Conservation (phyloP, 1,140 invertebrate species). For the Sitophilus oryzae region DNA sequence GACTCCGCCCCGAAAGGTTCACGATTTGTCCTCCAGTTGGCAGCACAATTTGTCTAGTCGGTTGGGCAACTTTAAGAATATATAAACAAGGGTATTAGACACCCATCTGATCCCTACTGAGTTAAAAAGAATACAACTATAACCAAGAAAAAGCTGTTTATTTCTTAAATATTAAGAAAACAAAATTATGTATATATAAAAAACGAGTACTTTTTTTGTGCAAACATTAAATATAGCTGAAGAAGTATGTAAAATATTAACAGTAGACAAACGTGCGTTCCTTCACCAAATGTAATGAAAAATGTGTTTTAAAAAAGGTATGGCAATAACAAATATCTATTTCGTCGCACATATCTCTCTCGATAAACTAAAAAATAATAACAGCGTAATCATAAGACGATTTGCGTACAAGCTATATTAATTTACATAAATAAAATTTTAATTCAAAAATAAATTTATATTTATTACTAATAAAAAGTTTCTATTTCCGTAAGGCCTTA, state of each 20-base stretch:
- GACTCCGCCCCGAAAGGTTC: too few relatives aligned
- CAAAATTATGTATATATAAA: constrained; percentile 30
- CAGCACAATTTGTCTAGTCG: too few relatives aligned
- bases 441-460: constrained; percentile 15
- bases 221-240: constrained; percentile 25
- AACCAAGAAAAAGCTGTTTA: constrained; percentile 36
- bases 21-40: too few relatives aligned
- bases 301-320: constrained; percentile 20
- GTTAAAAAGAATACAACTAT: neutral
- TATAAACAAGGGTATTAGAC: too few relatives aligned
- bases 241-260: constrained; percentile 27
- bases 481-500: constrained; percentile 16
- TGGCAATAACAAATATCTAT: constrained; percentile 25
- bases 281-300: constrained; percentile 31
- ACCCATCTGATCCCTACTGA: neutral
- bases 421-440: constrained; percentile 18
- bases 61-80: too few relatives aligned
- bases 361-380: constrained; percentile 11
- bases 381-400: constrained; percentile 10
- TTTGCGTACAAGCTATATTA: constrained; percentile 13
- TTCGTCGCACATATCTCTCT: constrained; percentile 12
- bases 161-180: constrained; percentile 37
- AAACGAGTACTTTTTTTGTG: constrained; percentile 36
- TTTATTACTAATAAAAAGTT: constrained; percentile 13
- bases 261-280: constrained; percentile 30